Evolutionary conservation across 1,140 invertebrate species (phyloP), one percentile per base, ranked within the genome.

Genomic region (Drosophila bocki): DNA sequence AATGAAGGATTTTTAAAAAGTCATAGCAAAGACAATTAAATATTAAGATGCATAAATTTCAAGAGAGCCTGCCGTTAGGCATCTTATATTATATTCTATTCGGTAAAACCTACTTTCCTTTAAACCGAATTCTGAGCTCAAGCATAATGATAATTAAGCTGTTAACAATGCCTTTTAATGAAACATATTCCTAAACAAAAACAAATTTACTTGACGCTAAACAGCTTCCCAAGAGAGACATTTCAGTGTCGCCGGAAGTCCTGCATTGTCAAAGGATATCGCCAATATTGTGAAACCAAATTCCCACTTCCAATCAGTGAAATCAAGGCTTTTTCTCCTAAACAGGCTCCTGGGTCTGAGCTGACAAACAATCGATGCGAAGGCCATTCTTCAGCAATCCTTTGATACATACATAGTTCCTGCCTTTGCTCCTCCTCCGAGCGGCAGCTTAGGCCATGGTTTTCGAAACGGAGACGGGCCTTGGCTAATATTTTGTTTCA

Each of bases 401-500:
- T 71, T 71, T 71, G 63, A 56, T 15, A 48, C 22, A 48, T 19
- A 37, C 22, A 48, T 29, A 37, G 59, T 33, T 33, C 26, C 37
- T 47, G 33, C 45, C 29, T 51, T 33, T 67, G 48, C 26, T n/a
- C 5, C n/a, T 35, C 57, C 33, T 15, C 35, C 22, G 39, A 29
- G 39, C 39, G 57, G 29, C 50, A 37, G 68, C 45, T 35, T 33
- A 37, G 39, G 51, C 53, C 77, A 50, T 48, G 26, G 42, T 22
- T 60, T 54, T 60, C 50, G 42, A 37, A 57, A 75, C 19, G 64
- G 35, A 63, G 45, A 35, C 44, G 51, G 77, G 39, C 53, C 44
- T 53, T 41, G 56, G 59, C 58, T 32, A 58, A 75, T 87, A 85
- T 87, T 85, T 79, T 79, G 83, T 82, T 85, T 79, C 65, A 75